Evolutionary conservation across 2,113 vertebrate genomes (phyloP), one percentile per base, ranked within the genome.

Genomic region (Centropus bengalensis): DNA sequence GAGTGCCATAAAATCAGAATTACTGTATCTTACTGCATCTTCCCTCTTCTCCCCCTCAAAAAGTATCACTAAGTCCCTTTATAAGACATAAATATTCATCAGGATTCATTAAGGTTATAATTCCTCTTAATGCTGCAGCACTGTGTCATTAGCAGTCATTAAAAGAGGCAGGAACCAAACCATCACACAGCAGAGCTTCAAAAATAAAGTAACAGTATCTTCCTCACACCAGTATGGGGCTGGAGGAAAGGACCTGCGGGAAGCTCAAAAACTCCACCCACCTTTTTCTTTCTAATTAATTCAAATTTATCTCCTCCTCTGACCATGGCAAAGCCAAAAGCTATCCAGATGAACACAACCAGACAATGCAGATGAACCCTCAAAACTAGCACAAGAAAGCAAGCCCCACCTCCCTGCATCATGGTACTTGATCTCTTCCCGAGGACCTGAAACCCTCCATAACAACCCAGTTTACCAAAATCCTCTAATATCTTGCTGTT

Each of bases 391-490:
- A 23, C 42, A 54, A 28, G 11, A n/a, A 21, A 11, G 1, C 33
- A 42, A 70, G 6, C 4, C 8, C 6, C 12, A 30, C 6, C 8
- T 44, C 12, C 16, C 20, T 14, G 1, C 12, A 0, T 2, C 10
- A 8, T 26, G 3, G 16, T 22, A 49, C 60, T 55, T 36, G 2
- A 36, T 17, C 7, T 81, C 22, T 30, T 14, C 5, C 5, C 14
- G 0, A 44, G 56, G 21, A 28, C 13, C 74, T 15, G 6, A 63
- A 78, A 26, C 10, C 2, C 26, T 33, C 44, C 8, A 1, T 4
- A 67, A 40, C n/a, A n/a, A 17, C 51, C 24, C 62, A 23, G 30
- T 16, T 62, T 24, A 40, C 24, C 33, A 68, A 12, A 71, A 14
- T 1, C 2, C 12, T 8, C 49, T 10, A 6, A 44, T 36, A 4